A percentile compares a stretch with the other conserved stretches of the same genome.
Evolutionary conservation across 1,140 invertebrate genomes (phyloP).

Genomic region (Megathymus violae): DNA sequence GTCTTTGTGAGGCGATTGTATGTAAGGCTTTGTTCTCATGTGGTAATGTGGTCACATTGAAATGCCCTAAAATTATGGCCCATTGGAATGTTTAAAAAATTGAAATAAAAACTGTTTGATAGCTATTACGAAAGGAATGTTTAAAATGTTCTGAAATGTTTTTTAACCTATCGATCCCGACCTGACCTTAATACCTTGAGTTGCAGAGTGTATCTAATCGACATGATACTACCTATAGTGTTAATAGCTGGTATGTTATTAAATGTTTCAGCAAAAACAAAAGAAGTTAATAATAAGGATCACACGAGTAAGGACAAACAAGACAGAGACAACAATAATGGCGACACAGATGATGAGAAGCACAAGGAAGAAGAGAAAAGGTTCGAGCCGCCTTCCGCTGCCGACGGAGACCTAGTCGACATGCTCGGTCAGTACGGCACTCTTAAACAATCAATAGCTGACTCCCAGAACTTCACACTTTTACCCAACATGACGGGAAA

Average conservation of each 20-base stretch:
- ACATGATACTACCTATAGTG: background rate
- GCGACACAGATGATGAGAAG: constrained; percentile 87
- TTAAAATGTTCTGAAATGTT: too few relatives aligned
- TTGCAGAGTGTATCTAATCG: background rate
- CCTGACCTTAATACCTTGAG: too few relatives aligned
- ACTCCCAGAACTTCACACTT: background rate
- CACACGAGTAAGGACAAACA: constrained; percentile 75
- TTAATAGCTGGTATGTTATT: too few relatives aligned
- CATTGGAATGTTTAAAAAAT: too few relatives aligned
- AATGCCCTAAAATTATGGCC: too few relatives aligned
- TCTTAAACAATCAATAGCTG: background rate
- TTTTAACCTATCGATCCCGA: too few relatives aligned
- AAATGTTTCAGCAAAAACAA: constrained; percentile 79
- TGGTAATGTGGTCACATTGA: too few relatives aligned
- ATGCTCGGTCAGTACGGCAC: constrained; percentile 87
- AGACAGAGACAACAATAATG: constrained; percentile 86
- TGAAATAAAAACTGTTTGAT: too few relatives aligned
- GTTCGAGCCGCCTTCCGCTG: constrained; percentile 94
- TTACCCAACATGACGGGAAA: background rate
- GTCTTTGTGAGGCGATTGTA: too few relatives aligned
- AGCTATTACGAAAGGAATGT: too few relatives aligned
- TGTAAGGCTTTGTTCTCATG: too few relatives aligned
- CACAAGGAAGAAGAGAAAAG: constrained; percentile 92
- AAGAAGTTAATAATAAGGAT: constrained; percentile 78
- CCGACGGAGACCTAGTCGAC: constrained; percentile 96